Conservation (phyloP, 53 echinoderm and acorn worm genomes). For the Glandiceps talaboti region DNA sequence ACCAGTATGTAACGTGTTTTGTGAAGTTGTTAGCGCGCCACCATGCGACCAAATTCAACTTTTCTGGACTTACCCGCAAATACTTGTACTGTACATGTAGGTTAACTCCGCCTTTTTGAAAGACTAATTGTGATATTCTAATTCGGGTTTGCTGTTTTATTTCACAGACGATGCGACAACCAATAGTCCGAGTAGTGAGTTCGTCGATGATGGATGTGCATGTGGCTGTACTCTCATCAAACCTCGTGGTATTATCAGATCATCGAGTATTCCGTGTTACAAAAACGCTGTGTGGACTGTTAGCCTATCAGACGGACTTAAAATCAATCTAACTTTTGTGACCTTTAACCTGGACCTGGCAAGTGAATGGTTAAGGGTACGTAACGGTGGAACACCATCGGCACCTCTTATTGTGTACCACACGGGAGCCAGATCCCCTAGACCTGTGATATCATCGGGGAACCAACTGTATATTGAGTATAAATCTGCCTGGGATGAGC, state of each 20-base stretch:
- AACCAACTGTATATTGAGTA: constrained; percentile 69
- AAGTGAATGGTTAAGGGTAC: constrained; percentile 64
- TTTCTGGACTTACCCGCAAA: no score
- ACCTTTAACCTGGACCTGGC: constrained; percentile 60
- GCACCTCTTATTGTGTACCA: constrained; percentile 69
- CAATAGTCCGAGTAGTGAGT: background rate
- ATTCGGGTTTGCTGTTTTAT: no score
- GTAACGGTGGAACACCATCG: constrained; percentile 45
- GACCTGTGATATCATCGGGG: constrained; percentile 42
- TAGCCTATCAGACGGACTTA: constrained; percentile 25
- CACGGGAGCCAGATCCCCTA: constrained; percentile 63
- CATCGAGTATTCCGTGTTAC: constrained; percentile 39
- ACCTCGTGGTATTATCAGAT: constrained; percentile 36
- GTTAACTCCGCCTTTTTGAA: no score
- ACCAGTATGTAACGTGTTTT: no score
- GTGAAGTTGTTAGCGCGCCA: no score
- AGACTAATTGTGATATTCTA: no score
- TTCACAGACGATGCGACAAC: background rate
- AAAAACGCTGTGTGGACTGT: constrained; percentile 40
- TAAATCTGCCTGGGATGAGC: constrained; percentile 29
- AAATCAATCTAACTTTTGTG: constrained; percentile 54
- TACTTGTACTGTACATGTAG: no score
- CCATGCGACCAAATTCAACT: no score
- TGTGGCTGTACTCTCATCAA: constrained; percentile 49
- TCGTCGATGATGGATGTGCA: constrained; percentile 19